Base-by-base conservation (phyloP, 2,113 vertebrate genomes). In the Platysternon megacephalum region DNA sequence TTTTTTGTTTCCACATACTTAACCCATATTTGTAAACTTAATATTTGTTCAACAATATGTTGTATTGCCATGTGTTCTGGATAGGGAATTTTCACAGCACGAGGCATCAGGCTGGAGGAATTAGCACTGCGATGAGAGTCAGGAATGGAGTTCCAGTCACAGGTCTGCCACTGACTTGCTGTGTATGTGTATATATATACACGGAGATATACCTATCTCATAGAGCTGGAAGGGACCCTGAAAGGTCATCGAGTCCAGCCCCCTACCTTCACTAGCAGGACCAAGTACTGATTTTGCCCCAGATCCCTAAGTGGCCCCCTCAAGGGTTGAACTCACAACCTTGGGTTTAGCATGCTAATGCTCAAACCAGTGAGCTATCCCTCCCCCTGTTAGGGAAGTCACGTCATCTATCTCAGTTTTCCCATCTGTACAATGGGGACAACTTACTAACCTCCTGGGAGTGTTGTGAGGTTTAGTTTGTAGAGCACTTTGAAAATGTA, bases 341-440 rank as follows among this genome's bases (percentile, higher is more conserved):
- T n/a, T n/a, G n/a, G n/a, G n/a, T n/a, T n/a, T n/a, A n/a, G n/a
- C n/a, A n/a, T n/a, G n/a, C n/a, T n/a, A n/a, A n/a, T n/a, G n/a
- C n/a, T n/a, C n/a, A n/a, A n/a, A n/a, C n/a, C n/a, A n/a, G n/a
- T n/a, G n/a, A n/a, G n/a, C n/a, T n/a, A n/a, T n/a, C n/a, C n/a
- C n/a, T n/a, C n/a, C n/a, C n/a, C n/a, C n/a, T n/a, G 11, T n/a
- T 68, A 74, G 26, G 28, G 89, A 87, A 35, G 85, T 10, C 1
- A 80, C 2, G 16, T 68, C 0, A 22, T 35, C 11, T 5, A 58
- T 51, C 52, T 85, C 79, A 32, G 39, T 2, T 46, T 14, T 1
- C 17, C 1, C 0, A 11, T 72, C 84, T 80, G 82, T 4, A 48
- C 8, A 80, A n/a, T 42, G 72, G 80, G 5, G 78, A 85, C 74